Evolutionary conservation across 2,113 vertebrate species (phyloP).

Genomic region (Collichthys lucidus): DNA sequence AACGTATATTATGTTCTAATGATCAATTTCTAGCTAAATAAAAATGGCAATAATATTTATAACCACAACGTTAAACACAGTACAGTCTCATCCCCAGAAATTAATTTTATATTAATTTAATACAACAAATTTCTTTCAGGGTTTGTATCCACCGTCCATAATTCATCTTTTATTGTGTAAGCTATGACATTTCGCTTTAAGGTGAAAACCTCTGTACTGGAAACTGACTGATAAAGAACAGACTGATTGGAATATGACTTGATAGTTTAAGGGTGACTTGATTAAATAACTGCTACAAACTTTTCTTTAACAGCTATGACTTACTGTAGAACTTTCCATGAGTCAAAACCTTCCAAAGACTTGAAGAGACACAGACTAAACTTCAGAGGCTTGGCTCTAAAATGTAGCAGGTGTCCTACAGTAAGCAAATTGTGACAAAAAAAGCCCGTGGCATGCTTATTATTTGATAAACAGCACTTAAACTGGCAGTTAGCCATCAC

Average conservation of each 20-base stretch:
- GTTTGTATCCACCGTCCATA: neutral
- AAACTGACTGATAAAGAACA: slow-evolving; percentile 7
- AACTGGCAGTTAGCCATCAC: slow-evolving; percentile 62
- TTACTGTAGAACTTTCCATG: neutral
- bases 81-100: neutral
- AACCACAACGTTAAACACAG: neutral
- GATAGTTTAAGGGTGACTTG: neutral
- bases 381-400: neutral
- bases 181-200: neutral
- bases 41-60: neutral
- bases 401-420: slow-evolving; percentile 4
- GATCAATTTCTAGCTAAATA: neutral
- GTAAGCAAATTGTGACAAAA: slow-evolving; percentile 40
- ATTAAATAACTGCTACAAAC: neutral
- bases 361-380: neutral
- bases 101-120: too few species aligned
- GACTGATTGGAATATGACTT: neutral
- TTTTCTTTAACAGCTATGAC: neutral
- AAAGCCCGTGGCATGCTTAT: slow-evolving; percentile 21
- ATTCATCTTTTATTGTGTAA: neutral
- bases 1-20: neutral
- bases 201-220: neutral
- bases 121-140: neutral
- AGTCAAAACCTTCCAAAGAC: neutral
- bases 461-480: slow-evolving; percentile 60